A percentile compares a stretch with the other conserved stretches of the same genome.
Conservation (phyloP, 1,140 invertebrate genomes). For the Drosophila mauritiana region DNA sequence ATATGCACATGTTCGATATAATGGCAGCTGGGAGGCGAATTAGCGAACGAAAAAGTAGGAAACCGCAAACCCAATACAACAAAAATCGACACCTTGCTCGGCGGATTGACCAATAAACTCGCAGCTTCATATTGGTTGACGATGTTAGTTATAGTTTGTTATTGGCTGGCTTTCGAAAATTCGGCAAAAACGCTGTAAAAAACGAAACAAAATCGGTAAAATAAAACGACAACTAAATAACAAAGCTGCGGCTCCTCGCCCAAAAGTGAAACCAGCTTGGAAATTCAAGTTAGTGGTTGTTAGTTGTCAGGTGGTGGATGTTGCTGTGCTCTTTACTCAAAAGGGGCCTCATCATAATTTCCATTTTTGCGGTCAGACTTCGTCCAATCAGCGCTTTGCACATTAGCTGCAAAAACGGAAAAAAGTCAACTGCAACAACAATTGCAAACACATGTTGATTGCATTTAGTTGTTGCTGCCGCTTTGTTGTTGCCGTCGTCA, state of each 20-base stretch:
- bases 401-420: slow-evolving; percentile 60
- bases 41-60: slow-evolving; percentile 15
- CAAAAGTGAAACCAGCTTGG: slow-evolving; percentile 76
- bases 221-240: slow-evolving; percentile 52
- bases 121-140: slow-evolving; percentile 79
- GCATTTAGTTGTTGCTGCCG: slow-evolving; percentile 60
- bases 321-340: slow-evolving; percentile 78
- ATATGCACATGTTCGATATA: slow-evolving; percentile 56
- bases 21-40: slow-evolving; percentile 47
- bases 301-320: not conserved
- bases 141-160: slow-evolving; percentile 82
- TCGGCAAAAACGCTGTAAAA: slow-evolving; percentile 31
- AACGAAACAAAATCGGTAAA: slow-evolving; percentile 31
- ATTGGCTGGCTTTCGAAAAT: slow-evolving; percentile 65
- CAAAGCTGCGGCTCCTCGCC: slow-evolving; percentile 70
- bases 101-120: slow-evolving; percentile 80
- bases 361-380: slow-evolving; percentile 80
- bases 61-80: slow-evolving; percentile 36
- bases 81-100: slow-evolving; percentile 43
- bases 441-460: slow-evolving; percentile 73
- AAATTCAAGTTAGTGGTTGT: slow-evolving; percentile 51
- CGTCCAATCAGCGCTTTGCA: slow-evolving; percentile 82
- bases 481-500: slow-evolving; percentile 73
- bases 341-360: slow-evolving; percentile 81
- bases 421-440: slow-evolving; percentile 33